Evolutionary conservation across 2,888 invertebrate species (phyloP).

Genomic region (Rhimphoctona megacephalus): DNA sequence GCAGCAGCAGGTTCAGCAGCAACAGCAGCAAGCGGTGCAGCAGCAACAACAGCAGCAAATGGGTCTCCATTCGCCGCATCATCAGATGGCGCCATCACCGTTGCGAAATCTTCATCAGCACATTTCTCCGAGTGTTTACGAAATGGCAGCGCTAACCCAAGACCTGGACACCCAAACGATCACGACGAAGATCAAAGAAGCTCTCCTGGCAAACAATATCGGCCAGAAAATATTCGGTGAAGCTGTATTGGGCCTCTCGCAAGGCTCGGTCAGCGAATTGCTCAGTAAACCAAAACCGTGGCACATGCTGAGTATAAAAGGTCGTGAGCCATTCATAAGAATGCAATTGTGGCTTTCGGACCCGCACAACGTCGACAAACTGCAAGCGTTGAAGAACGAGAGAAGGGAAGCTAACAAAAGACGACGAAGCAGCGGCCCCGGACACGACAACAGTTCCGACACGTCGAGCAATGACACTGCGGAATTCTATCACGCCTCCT

Average conservation of each 20-base stretch:
- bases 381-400: conserved; percentile 96
- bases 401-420: conserved; percentile 96
- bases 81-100: conserved; percentile 88
- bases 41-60: conserved; percentile 85
- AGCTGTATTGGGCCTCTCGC: conserved; percentile 97
- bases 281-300: conserved; percentile 99
- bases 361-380: conserved; percentile 96
- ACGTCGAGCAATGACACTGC: conserved; percentile 95
- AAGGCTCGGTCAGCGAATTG: conserved; percentile 98
- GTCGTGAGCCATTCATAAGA: conserved; percentile 97
- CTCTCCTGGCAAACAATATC: conserved; percentile 97
- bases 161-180: conserved; percentile 98
- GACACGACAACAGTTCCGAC: conserved; percentile 94
- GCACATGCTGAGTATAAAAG: conserved; percentile 99
- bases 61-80: conserved; percentile 87
- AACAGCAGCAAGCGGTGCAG: conserved; percentile 86
- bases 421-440: conserved; percentile 92
- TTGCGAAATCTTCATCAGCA: conserved; percentile 93
- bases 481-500: conserved; percentile 94
- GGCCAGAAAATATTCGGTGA: conserved; percentile 99
- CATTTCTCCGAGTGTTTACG: conserved; percentile 97
- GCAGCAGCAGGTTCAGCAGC: conserved; percentile 86
- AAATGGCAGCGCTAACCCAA: conserved; percentile 98
- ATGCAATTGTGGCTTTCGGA: conserved; percentile 99
- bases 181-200: conserved; percentile 98